A percentile compares a stretch with the other conserved stretches of the same genome.
Evolutionary conservation across 2,888 invertebrate species (phyloP).

Genomic region (Leptopilina drosophilae): DNA sequence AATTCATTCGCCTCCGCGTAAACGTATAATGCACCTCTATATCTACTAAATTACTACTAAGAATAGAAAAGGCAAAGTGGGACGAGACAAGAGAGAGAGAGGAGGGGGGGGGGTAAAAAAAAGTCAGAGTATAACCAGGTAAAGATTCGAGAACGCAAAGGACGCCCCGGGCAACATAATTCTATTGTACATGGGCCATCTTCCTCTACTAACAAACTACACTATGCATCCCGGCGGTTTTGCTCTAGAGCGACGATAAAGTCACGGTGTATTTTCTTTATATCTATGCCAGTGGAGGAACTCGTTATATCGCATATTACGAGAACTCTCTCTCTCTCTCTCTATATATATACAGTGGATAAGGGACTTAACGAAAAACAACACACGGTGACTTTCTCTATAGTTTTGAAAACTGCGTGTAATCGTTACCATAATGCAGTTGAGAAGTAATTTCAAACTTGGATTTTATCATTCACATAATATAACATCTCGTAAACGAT

Average conservation of each 20-base stretch:
- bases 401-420: constrained; percentile 11
- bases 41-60: constrained; percentile 36
- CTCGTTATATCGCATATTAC: constrained; percentile 40
- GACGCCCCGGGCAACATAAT: constrained; percentile 34
- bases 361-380: constrained; percentile 22
- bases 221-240: constrained; percentile 29
- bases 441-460: constrained; percentile 12
- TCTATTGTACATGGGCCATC: constrained; percentile 38
- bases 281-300: constrained; percentile 8
- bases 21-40: constrained; percentile 35
- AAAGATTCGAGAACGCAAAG: constrained; percentile 37
- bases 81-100: background rate
- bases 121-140: constrained; percentile 27
- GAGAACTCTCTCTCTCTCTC: background rate
- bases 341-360: background rate
- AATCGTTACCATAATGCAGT: constrained; percentile 34
- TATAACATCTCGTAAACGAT: constrained; percentile 31
- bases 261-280: constrained; percentile 34
- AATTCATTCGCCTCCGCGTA: constrained; percentile 30
- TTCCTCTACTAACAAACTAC: constrained; percentile 33
- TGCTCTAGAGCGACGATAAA: constrained; percentile 28
- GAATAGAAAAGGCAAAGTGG: background rate
- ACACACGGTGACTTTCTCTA: constrained; percentile 25
- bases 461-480: background rate
- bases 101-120: background rate